Evolutionary conservation across 2,797 vertebrate genomes (phyloP), one percentile per base, ranked within the genome.

Genomic region (Sebastiscus tertius): DNA sequence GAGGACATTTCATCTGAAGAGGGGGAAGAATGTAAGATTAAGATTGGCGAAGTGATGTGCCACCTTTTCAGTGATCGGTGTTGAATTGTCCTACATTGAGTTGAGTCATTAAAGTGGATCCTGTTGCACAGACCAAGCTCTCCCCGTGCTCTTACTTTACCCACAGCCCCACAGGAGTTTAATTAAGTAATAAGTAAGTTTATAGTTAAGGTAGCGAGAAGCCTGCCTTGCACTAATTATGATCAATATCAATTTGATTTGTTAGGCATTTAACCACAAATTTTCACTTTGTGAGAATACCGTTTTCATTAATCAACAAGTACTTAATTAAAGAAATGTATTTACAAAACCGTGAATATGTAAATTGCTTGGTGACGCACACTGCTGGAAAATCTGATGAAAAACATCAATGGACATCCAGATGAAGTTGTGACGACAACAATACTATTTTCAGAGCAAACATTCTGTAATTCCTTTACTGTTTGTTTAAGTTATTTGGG

Each of bases 401-500:
- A 56, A 64, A 46, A 62, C n/a, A 34, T 54, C 1, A 39, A 14
- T 66, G 6, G 34, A 68, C 70, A 34, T 31, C 31, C 36, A 59
- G 14, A 42, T 46, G 6, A 52, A 58, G 13, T 62, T n/a, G 4
- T 46, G 34, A 58, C 52, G 10, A 33, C 22, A 73, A 26, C 71
- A 69, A 42, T 22, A 34, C 2, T 0, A n/a, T 61, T 72, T 78
- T 65, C 20, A 73, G 20, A 26, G 6, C 20, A 77, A 11, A 75
- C 27, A 8, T 62, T 62, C 6, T 60, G 54, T 49, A 14, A 61
- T 8, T 13, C 24, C 26, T 64, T 60, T 4, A 9, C 49, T 68
- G 63, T 83, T 85, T 86, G 72, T 87, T 76, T 79, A 55, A 72
- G 71, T 82, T 78, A 71, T 75, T 78, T 65, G 81, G 83, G 75